These are phyloP conservation scores for Drosophila pseudoobscura DNA, from an alignment of 1,140 invertebrate genomes.

Conservation along the genomic window DNA sequence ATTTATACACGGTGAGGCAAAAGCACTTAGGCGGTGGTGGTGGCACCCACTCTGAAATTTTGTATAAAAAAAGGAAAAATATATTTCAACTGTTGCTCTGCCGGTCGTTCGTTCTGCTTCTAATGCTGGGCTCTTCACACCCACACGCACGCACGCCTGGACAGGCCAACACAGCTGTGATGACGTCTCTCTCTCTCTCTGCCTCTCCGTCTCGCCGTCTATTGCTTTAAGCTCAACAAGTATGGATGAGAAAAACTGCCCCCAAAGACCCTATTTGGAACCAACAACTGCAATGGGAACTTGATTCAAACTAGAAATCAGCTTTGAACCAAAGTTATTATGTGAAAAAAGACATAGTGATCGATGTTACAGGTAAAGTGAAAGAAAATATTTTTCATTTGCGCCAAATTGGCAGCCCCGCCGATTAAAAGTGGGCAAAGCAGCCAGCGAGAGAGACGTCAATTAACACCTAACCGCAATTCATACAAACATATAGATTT, in stretches of 20 bases:
- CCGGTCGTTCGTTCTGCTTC: constrained; percentile 50
- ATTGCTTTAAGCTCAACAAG: constrained; percentile 35
- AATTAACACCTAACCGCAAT: constrained; percentile 74
- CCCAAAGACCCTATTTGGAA: constrained; percentile 21
- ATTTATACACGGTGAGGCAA: constrained; percentile 65
- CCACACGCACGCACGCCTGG: constrained; percentile 18
- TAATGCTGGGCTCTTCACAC: constrained; percentile 37
- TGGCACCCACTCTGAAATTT: constrained; percentile 69
- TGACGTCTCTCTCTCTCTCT: constrained; percentile 35
- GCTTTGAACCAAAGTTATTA: constrained; percentile 11
- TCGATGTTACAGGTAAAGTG: constrained; percentile 15
- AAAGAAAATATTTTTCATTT: constrained; percentile 37
- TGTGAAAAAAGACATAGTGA: constrained; percentile 35
- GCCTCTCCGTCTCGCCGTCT: background rate
- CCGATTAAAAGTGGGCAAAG: constrained; percentile 45
- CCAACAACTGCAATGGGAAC: constrained; percentile 24
- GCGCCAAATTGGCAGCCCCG: constrained; percentile 53
- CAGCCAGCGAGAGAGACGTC: constrained; percentile 57
- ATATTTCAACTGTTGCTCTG: constrained; percentile 72
- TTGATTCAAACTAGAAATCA: constrained; percentile 22
- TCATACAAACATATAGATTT: constrained; percentile 28
- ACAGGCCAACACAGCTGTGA: constrained; percentile 12
- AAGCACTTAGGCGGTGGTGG: constrained; percentile 60
- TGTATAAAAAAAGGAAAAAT: constrained; percentile 40
- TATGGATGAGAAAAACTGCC: constrained; percentile 19